These are phyloP conservation scores for Brachionus rotundiformis DNA, from an alignment of 1,140 invertebrate species.

Conservation along the genomic window DNA sequence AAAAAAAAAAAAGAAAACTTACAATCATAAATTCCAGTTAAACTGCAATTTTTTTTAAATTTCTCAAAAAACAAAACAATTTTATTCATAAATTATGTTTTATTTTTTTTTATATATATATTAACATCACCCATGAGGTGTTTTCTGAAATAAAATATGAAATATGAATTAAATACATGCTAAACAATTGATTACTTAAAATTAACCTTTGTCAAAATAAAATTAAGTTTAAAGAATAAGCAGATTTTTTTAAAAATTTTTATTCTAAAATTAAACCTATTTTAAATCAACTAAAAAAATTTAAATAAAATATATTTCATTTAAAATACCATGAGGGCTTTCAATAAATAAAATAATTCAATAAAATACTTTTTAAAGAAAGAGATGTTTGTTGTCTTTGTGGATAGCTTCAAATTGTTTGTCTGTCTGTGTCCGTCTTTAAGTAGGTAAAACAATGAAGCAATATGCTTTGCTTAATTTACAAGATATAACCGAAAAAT, in stretches of 20 bases:
- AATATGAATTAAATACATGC: no score
- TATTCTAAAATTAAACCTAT: slow-evolving; percentile 37
- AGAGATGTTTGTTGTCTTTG: not conserved
- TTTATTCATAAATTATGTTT: no score
- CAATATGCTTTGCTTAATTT: not conserved
- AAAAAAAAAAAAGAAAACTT: no score
- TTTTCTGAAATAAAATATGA: no score
- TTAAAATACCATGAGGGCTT: not conserved
- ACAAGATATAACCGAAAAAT: not conserved
- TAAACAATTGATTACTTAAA: no score
- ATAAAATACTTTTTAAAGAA: slow-evolving; percentile 9
- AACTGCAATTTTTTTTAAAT: no score
- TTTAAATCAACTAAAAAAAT: slow-evolving; percentile 43
- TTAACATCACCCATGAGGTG: no score
- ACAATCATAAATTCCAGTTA: no score
- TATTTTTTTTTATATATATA: no score
- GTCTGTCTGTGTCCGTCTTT: slow-evolving; percentile 26
- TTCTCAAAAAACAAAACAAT: no score
- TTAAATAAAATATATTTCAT: not conserved
- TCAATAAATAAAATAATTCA: slow-evolving; percentile 17
- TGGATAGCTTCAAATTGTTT: slow-evolving; percentile 5
- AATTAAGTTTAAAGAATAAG: no score
- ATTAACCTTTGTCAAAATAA: no score
- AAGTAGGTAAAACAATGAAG: not conserved
- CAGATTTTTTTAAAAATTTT: not conserved